phyloP scores from a whole-genome alignment of 2,113 vertebrate genomes.

The Forbesichthys agassizii region DNA sequence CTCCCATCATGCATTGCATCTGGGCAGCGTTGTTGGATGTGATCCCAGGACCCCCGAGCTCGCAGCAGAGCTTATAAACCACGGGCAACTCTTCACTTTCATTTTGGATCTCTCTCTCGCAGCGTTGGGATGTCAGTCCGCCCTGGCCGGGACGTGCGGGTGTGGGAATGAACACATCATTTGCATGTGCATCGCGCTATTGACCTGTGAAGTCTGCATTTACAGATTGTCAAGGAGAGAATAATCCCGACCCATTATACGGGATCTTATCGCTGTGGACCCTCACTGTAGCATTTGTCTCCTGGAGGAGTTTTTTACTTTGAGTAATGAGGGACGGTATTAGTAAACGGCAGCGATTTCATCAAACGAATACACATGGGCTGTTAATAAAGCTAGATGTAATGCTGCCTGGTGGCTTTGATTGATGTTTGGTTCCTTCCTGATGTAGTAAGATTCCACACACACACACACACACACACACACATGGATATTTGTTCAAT shows the following conservation, averaged over 20 bases:
- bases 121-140: constrained; percentile 44
- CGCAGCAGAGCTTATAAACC: constrained; percentile 61
- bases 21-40: constrained; percentile 37
- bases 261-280: constrained; percentile 13
- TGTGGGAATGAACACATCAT: constrained; percentile 54
- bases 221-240: constrained; percentile 11
- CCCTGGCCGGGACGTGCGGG: constrained; percentile 1
- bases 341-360: neutral
- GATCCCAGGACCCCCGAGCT: constrained; percentile 49
- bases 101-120: constrained; percentile 36
- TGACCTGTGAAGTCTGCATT: constrained; percentile 29
- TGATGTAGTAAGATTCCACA: neutral
- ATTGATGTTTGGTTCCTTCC: constrained; percentile 5
- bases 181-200: constrained; percentile 37
- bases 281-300: constrained; percentile 16
- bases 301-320: constrained; percentile 3
- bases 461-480: constrained; percentile 2
- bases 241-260: constrained; percentile 21
- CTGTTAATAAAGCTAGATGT: constrained; percentile 5
- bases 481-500: neutral
- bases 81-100: constrained; percentile 42
- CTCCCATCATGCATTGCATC: constrained; percentile 54
- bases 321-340: constrained; percentile 15
- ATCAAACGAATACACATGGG: constrained; percentile 20
- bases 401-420: neutral